These are phyloP conservation scores for Jaculus jaculus DNA, from an alignment of 2,113 vertebrate species.

Conservation along the genomic window DNA sequence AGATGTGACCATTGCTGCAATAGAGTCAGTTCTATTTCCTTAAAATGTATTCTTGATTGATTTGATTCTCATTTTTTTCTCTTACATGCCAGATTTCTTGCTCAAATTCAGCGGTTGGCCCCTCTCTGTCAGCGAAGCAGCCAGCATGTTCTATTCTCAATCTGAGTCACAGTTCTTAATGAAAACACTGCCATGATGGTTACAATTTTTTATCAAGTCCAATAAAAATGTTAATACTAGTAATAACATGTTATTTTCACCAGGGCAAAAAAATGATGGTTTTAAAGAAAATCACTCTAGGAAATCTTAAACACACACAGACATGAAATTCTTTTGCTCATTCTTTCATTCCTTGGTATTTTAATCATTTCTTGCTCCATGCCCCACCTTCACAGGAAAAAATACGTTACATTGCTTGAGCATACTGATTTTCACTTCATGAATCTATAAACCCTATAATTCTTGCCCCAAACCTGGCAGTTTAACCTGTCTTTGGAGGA, in stretches of 20 bases:
- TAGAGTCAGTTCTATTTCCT: conserved; percentile 53
- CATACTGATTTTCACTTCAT: conserved; percentile 78
- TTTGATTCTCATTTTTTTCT: conserved; percentile 55
- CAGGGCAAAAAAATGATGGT: not conserved
- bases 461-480: conserved; percentile 76
- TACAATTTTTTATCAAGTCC: conserved; percentile 25
- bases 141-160: not conserved
- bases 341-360: conserved; percentile 31
- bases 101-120: not conserved
- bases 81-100: conserved; percentile 31
- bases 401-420: conserved; percentile 49
- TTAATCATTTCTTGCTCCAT: conserved; percentile 52
- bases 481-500: conserved; percentile 74
- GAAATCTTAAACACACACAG: not conserved
- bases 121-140: conserved; percentile 15
- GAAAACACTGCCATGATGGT: conserved; percentile 2
- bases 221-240: conserved; percentile 40
- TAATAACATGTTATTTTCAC: conserved; percentile 10
- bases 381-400: conserved; percentile 45
- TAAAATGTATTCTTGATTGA: conserved; percentile 25
- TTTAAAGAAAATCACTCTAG: conserved; percentile 7
- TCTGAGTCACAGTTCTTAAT: conserved; percentile 17
- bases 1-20: conserved; percentile 22
- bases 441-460: conserved; percentile 78
- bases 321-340: not conserved